Base-by-base conservation (phyloP, 2,888 invertebrate genomes). In the Itoplectis maculator region DNA sequence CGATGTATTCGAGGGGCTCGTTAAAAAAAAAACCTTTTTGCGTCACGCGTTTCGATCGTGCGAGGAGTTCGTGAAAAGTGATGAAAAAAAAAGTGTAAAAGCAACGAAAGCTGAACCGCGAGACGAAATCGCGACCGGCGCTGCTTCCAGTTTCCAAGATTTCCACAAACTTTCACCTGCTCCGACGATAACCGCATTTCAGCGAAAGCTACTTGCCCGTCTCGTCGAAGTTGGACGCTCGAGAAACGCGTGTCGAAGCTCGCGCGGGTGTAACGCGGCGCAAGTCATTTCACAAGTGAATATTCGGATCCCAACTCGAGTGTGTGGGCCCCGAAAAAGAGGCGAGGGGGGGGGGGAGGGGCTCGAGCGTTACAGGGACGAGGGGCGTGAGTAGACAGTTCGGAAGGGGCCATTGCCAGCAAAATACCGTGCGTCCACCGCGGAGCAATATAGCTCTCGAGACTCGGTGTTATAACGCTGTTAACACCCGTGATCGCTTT, bases 401-500 rank as follows among this genome's bases (percentile, higher is more conserved):
- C 37, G 47, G 37, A 61, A 72, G 59, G 47, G 40, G 51, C 11
- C 20, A 37, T n/a, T 29, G 8, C 15, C 84, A 65, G 84, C 84
- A 83, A 86, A 89, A 89, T 89, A 85, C 88, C 88, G 84, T 85
- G 82, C 85, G 80, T 83, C 86, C 82, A 61, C 79, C 76, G 81
- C 56, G 45, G 18, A 63, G 88, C 88, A 87, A 90, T 89, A 90
- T 88, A 88, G 86, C 83, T 83, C 84, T 74, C 75, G 68, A 65
- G 56, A 18, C 29, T 69, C 75, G 84, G 86, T 87, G 89, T 90
- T 90, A 90, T 92, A 92, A 92, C 91, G 87, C 89, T 89, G 92
- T 92, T 92, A 92, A 92, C 92, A 91, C 90, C 90, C 89, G 86
- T 89, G 92, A 92, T 92, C 92, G 91, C 89, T 92, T 92, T 92